Evolutionary conservation across 2,113 vertebrate genomes (phyloP).

Genomic region (Mastomys natalensis): DNA sequence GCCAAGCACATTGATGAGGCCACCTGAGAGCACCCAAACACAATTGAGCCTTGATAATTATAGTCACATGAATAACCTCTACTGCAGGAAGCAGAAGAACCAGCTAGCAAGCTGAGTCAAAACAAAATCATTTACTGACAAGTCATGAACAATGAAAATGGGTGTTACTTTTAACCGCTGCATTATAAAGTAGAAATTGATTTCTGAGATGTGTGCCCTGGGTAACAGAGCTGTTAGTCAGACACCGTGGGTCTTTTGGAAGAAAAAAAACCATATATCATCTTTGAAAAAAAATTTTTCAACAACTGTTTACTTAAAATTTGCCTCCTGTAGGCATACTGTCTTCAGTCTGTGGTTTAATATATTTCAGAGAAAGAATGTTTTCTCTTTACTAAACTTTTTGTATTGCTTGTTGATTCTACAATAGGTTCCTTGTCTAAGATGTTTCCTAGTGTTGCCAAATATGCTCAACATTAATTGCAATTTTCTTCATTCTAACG

Average conservation of each 20-base stretch:
- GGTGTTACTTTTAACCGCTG: neutral
- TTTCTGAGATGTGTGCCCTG: neutral
- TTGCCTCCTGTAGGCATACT: neutral
- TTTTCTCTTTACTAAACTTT: neutral
- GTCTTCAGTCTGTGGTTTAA: neutral
- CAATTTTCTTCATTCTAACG: neutral
- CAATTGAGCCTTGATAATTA: neutral
- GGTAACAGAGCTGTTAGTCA: neutral
- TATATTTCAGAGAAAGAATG: neutral
- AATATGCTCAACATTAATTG: neutral
- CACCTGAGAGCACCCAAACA: neutral
- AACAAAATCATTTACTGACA: neutral
- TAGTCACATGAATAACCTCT: neutral
- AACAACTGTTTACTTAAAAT: slow-evolving; percentile 22
- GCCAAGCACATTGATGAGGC: neutral
- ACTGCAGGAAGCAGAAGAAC: neutral
- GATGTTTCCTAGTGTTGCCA: neutral
- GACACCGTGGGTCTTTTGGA: neutral
- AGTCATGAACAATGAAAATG: neutral
- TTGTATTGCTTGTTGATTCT: neutral
- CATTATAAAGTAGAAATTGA: neutral
- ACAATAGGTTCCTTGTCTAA: neutral
- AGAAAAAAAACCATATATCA: neutral
- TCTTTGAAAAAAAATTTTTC: neutral
- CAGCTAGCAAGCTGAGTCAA: neutral